A percentile compares a stretch with the other conserved stretches of the same genome.
Conservation (phyloP, 2,797 vertebrate species). For the Propithecus deckenii region DNA sequence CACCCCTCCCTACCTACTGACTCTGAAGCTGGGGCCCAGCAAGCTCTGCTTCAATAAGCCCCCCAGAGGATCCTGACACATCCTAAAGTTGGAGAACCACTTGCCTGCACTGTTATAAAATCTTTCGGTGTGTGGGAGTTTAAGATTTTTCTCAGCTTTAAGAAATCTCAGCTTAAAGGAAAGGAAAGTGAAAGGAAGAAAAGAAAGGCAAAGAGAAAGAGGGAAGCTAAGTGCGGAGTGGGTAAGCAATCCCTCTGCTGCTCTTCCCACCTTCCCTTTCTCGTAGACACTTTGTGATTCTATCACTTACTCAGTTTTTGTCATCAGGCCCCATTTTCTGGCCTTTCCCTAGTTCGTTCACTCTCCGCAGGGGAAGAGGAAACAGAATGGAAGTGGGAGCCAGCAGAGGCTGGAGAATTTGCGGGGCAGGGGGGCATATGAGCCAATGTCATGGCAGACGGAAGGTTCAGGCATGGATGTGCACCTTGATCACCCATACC, state of each 20-base stretch:
- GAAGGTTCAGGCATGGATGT: neutral
- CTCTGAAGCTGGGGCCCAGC: neutral
- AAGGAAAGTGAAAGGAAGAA: neutral
- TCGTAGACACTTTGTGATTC: neutral
- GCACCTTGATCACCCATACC: neutral
- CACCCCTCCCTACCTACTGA: neutral
- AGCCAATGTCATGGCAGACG: neutral
- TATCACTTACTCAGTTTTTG: neutral
- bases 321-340: neutral
- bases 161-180: neutral
- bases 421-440: neutral
- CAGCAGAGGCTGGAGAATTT: neutral
- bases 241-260: neutral
- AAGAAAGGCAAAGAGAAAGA: neutral
- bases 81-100: neutral
- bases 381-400: neutral
- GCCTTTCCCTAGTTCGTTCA: neutral
- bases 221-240: neutral
- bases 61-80: neutral
- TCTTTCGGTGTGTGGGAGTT: neutral
- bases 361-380: neutral
- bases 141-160: neutral
- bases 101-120: neutral
- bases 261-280: neutral
- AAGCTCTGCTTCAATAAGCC: neutral